Evolutionary conservation across 1,140 invertebrate species (phyloP).

Genomic region (Penaeus indicus): DNA sequence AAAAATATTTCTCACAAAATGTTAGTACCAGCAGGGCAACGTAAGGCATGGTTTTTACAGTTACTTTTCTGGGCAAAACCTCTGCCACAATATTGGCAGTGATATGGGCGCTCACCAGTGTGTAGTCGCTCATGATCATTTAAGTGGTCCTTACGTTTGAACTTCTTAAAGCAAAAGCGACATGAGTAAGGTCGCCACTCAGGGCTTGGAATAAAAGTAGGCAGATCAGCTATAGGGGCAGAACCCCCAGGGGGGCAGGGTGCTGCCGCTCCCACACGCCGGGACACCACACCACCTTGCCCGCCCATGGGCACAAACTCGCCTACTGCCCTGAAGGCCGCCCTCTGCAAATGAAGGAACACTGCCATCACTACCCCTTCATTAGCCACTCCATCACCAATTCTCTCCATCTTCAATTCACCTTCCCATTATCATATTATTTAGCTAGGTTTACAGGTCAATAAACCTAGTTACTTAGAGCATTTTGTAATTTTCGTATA

Average conservation of each 20-base stretch:
- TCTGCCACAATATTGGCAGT: constrained; percentile 76
- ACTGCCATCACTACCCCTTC: constrained; percentile 50
- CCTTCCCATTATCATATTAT: background rate
- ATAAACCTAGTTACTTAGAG: too few relatives aligned
- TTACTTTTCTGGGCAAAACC: constrained; percentile 68
- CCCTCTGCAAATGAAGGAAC: constrained; percentile 64
- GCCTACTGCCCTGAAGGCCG: constrained; percentile 55
- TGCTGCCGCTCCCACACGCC: constrained; percentile 42
- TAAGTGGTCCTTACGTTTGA: constrained; percentile 77
- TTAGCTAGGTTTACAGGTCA: too few relatives aligned
- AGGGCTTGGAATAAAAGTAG: constrained; percentile 37
- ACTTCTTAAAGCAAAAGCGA: constrained; percentile 72
- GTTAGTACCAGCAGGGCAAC: constrained; percentile 45
- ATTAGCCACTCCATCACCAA: background rate
- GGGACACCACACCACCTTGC: constrained; percentile 51
- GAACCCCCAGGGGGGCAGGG: constrained; percentile 46
- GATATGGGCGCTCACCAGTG: constrained; percentile 73
- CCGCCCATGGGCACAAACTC: constrained; percentile 54
- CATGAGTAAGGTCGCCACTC: constrained; percentile 65
- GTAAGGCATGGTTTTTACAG: constrained; percentile 60
- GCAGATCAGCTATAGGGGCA: constrained; percentile 35
- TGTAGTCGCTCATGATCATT: constrained; percentile 67
- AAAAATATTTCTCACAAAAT: constrained; percentile 39
- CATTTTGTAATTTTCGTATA: too few relatives aligned
- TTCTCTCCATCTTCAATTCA: background rate